A percentile compares a stretch with the other conserved stretches of the same genome.
Evolutionary conservation across 2,113 vertebrate genomes (phyloP).

Genomic region (Colinus virginianus): DNA sequence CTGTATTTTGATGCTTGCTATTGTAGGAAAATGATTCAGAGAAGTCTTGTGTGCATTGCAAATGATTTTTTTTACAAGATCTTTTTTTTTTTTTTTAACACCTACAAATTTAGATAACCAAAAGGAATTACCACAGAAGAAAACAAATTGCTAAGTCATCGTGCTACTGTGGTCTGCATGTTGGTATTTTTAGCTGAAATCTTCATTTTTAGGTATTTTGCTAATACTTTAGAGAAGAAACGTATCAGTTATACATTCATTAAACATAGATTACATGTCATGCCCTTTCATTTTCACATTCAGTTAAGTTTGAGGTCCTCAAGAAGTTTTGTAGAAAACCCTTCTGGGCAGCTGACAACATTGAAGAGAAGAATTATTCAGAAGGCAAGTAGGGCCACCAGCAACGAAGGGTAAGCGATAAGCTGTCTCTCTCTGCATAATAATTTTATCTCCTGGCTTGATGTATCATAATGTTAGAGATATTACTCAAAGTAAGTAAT

Average conservation of each 20-base stretch:
- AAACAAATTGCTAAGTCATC: not conserved
- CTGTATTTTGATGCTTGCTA: not conserved
- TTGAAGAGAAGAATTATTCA: constrained; percentile 37
- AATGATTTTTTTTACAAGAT: not conserved
- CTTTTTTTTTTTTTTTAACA: not conserved
- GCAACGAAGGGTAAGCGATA: constrained; percentile 44
- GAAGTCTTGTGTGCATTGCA: not conserved
- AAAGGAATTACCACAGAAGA: not conserved
- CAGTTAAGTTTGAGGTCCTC: constrained; percentile 7
- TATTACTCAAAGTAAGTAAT: constrained; percentile 43
- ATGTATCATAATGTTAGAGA: constrained; percentile 23
- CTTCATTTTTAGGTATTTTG: not conserved
- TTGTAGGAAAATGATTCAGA: not conserved
- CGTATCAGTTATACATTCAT: not conserved
- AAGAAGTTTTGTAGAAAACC: constrained; percentile 48
- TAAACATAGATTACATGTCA: not conserved
- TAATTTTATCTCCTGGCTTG: constrained; percentile 51
- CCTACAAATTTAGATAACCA: not conserved
- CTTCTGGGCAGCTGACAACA: constrained; percentile 26
- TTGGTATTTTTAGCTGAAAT: not conserved
- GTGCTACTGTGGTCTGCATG: not conserved
- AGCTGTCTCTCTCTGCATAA: constrained; percentile 38
- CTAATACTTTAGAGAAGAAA: not conserved
- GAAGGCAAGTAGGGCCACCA: constrained; percentile 28
- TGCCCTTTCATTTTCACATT: not conserved